A percentile compares a stretch with the other conserved stretches of the same genome.
Conservation (phyloP, 1,140 invertebrate species). For the Maniola jurtina region DNA sequence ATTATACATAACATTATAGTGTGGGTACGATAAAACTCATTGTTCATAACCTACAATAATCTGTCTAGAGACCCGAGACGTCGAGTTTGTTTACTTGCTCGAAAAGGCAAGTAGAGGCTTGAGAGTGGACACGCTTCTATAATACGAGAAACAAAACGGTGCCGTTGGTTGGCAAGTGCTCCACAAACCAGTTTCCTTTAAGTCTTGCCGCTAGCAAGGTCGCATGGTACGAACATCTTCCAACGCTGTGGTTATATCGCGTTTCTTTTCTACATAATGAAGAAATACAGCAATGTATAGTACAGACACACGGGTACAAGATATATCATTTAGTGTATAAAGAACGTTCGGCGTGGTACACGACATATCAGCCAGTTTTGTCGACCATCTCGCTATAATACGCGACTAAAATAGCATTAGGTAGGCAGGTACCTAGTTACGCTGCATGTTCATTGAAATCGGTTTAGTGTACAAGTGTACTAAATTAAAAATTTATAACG, state of each 20-base stretch:
- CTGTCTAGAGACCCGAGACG: slow-evolving; percentile 1
- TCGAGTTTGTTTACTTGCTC: slow-evolving; percentile 4
- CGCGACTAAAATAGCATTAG: slow-evolving; percentile 46
- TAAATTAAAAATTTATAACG: no score
- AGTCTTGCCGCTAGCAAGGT: slow-evolving; percentile 33
- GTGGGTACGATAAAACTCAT: background rate
- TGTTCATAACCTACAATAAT: background rate
- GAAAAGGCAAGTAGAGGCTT: background rate
- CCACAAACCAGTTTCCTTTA: slow-evolving; percentile 42
- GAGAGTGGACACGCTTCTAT: slow-evolving; percentile 23
- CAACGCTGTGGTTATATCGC: slow-evolving; percentile 32
- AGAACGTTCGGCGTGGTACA: background rate
- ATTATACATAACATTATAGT: background rate
- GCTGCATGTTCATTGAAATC: slow-evolving; percentile 43
- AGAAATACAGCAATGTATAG: slow-evolving; percentile 22
- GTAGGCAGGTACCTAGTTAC: background rate
- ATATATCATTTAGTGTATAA: background rate
- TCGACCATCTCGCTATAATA: slow-evolving; percentile 26
- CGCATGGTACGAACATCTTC: slow-evolving; percentile 33
- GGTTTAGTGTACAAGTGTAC: slow-evolving; percentile 39
- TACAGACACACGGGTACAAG: background rate
- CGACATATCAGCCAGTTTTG: slow-evolving; percentile 12
- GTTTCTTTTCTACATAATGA: slow-evolving; percentile 3
- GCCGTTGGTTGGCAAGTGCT: slow-evolving; percentile 36
- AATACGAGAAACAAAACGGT: slow-evolving; percentile 43